Evolutionary conservation across 2,113 vertebrate genomes (phyloP).

Genomic region (Dromiciops gliroides): DNA sequence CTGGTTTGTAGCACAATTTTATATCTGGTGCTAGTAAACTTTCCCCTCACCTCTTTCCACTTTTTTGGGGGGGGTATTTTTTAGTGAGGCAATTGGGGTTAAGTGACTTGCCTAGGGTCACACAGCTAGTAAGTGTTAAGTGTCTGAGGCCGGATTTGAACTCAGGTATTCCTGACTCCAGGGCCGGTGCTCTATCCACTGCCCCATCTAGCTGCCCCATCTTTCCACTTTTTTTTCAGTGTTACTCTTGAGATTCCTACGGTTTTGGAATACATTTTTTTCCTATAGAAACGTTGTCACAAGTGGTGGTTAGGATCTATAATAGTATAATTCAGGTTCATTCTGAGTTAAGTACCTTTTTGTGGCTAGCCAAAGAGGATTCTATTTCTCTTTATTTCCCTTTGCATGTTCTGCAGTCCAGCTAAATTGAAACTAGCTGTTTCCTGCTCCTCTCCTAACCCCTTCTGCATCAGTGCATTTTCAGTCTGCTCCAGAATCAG

Average conservation of each 20-base stretch:
- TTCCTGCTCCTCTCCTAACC: not conserved
- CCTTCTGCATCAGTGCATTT: not conserved
- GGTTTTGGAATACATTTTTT: not conserved
- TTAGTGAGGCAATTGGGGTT: too few species aligned
- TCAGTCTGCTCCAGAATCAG: not conserved
- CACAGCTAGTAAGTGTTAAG: too few species aligned
- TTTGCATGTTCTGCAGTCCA: not conserved
- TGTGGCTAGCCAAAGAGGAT: not conserved
- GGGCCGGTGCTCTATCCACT: too few species aligned
- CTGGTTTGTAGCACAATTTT: not conserved
- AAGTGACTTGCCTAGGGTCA: too few species aligned
- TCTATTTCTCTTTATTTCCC: not conserved
- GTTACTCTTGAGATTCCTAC: not conserved
- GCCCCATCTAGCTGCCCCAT: too few species aligned
- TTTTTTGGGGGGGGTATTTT: too few species aligned
- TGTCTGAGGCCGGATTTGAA: too few species aligned
- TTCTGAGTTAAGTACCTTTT: not conserved
- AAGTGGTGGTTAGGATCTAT: not conserved
- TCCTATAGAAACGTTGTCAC: not conserved
- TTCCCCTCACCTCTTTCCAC: not conserved
- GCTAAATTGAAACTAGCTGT: not conserved
- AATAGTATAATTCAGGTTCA: not conserved
- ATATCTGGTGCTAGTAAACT: not conserved
- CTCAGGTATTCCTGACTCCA: too few species aligned
- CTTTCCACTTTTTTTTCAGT: not conserved